Base-by-base conservation (phyloP, 1,140 invertebrate species). In the Adoxophyes honmai region DNA sequence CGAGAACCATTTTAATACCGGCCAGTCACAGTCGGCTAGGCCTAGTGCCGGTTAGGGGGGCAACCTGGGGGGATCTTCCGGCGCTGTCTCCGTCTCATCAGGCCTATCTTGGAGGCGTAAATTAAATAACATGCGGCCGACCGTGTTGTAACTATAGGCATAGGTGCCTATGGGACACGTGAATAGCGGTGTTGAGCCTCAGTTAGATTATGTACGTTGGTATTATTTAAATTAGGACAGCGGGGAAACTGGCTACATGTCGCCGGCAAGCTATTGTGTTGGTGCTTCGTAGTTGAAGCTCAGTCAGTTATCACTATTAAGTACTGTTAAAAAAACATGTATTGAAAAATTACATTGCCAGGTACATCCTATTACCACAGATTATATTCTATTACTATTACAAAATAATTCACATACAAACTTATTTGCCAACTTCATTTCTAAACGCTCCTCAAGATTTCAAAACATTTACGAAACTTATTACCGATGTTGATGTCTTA, bases 1-100 rank as follows among this genome's bases (percentile, higher is more conserved):
- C 52, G 54, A 53, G 56, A 52, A 59, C 62, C 61, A 73, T 65
- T 75, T 77, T 73, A 73, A 77, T 75, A 75, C 74, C 60, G 61
- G 57, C 60, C 66, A 28, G 73, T 73, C 75, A 71, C 68, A 71
- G 62, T 75, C 74, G 75, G 77, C 78, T 82, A 78, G 80, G 71
- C 73, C 69, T 74, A 76, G 66, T 67, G 69, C 64, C 59, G 64
- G 54, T 62, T 56, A 53, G 14, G 34, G 55, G 18, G 56, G 51
- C 66, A 72, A 52, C 37, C 53, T 68, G 67, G 70, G 64, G 70
- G 64, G 70, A 66, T 39, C 77, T 84, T 80, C 81, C 73, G 71
- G 72, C 75, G 78, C 78, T 84, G 83, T 86, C 83, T 83, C 79
- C 83, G 76, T 72, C 83, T 80, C 81, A 81, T 86, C 83, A 83